phyloP scores from a whole-genome alignment of 2,888 invertebrate genomes.

The Ecliptopera silaceata region DNA sequence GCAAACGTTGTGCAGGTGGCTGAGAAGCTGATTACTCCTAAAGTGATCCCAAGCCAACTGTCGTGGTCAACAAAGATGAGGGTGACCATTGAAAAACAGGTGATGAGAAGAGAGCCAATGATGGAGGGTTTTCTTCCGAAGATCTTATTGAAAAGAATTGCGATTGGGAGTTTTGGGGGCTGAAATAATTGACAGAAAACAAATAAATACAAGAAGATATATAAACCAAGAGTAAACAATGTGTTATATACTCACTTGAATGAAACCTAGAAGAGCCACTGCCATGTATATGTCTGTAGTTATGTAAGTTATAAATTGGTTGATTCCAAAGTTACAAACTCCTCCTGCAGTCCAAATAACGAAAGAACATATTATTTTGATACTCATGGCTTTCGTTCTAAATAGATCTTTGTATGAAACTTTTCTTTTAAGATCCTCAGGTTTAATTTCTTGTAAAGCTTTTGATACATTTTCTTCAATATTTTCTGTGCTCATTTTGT shows the following conservation, averaged over 20 bases:
- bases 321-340: conserved; percentile 55
- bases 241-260: conserved; percentile 42
- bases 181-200: conserved; percentile 41
- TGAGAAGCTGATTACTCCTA: conserved; percentile 51
- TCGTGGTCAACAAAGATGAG: conserved; percentile 48
- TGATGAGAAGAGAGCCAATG: conserved; percentile 37
- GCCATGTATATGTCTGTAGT: conserved; percentile 50
- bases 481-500: conserved; percentile 45
- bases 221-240: neutral
- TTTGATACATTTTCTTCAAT: conserved; percentile 46
- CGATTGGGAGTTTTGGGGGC: conserved; percentile 48
- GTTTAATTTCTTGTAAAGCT: conserved; percentile 43
- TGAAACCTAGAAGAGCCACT: conserved; percentile 50
- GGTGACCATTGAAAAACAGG: conserved; percentile 45
- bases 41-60: conserved; percentile 43
- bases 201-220: neutral
- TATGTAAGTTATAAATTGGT: conserved; percentile 54
- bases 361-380: conserved; percentile 40
- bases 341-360: conserved; percentile 48
- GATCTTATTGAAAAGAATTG: conserved; percentile 49
- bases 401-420: conserved; percentile 52
- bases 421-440: conserved; percentile 35
- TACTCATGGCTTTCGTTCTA: conserved; percentile 41
- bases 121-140: conserved; percentile 48
- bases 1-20: conserved; percentile 45